phyloP scores from a whole-genome alignment of 2,888 invertebrate species.

The Yponomeuta cagnagella region DNA sequence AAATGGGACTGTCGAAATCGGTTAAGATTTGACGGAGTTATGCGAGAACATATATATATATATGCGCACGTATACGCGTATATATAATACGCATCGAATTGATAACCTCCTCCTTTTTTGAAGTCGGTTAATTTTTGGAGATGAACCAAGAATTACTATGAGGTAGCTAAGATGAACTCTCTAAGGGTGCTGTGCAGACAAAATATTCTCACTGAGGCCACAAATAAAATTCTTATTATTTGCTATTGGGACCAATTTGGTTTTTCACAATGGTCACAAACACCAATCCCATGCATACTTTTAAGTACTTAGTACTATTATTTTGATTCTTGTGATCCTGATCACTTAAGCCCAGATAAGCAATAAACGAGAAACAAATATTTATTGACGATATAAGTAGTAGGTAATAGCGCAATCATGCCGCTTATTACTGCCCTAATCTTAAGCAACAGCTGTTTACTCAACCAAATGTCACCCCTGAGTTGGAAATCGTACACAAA shows the following conservation, averaged over 20 bases:
- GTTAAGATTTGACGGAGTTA: too few species aligned
- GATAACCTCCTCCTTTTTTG: too few species aligned
- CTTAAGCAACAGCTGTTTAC: not conserved
- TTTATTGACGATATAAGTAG: not conserved
- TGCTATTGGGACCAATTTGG: too few species aligned
- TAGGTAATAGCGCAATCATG: not conserved
- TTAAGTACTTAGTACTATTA: too few species aligned
- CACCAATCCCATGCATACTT: too few species aligned
- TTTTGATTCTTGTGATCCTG: too few species aligned
- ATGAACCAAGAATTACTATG: conserved; percentile 7
- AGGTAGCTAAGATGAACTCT: not conserved
- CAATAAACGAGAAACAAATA: not conserved
- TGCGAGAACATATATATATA: too few species aligned
- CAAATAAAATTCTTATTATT: too few species aligned
- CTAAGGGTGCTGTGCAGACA: not conserved
- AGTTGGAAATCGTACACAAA: not conserved
- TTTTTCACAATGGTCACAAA: too few species aligned
- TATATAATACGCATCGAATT: too few species aligned
- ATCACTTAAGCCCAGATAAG: not conserved
- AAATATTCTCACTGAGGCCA: not conserved
- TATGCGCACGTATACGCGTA: too few species aligned
- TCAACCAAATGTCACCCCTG: not conserved
- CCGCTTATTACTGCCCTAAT: not conserved
- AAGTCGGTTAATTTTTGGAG: not conserved
- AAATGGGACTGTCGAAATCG: too few species aligned